Conservation (phyloP, 1,140 invertebrate genomes). For the Drosophila littoralis region DNA sequence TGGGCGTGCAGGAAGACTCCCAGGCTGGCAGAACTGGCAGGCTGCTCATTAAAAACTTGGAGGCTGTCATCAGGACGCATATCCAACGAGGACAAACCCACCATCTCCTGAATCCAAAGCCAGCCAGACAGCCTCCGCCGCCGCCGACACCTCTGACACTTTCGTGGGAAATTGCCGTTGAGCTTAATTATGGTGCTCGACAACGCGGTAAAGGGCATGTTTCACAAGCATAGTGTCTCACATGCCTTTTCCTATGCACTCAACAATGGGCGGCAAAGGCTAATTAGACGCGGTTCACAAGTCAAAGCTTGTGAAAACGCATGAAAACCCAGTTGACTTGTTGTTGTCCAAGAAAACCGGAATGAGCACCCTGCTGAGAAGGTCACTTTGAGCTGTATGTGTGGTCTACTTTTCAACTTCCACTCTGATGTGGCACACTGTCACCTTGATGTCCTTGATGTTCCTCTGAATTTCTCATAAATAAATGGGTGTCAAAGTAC, state of each 20-base stretch:
- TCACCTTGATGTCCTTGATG: not conserved
- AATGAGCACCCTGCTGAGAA: slow-evolving; percentile 13
- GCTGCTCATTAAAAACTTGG: slow-evolving; percentile 74
- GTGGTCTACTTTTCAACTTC: slow-evolving; percentile 1
- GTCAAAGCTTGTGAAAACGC: slow-evolving; percentile 57
- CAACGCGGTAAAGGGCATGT: slow-evolving; percentile 8
- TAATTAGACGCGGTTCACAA: slow-evolving; percentile 68
- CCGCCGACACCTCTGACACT: not conserved
- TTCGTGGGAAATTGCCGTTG: slow-evolving; percentile 25
- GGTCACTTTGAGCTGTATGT: slow-evolving; percentile 7
- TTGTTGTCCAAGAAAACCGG: slow-evolving; percentile 12
- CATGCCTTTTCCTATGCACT: slow-evolving; percentile 27
- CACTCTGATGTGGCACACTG: not conserved
- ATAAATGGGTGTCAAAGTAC: not conserved
- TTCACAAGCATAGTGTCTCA: slow-evolving; percentile 2
- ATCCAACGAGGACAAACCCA: slow-evolving; percentile 50
- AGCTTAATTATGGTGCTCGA: slow-evolving; percentile 48
- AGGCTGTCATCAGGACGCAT: slow-evolving; percentile 66
- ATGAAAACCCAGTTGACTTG: slow-evolving; percentile 28
- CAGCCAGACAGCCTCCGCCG: slow-evolving; percentile 12
- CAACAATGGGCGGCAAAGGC: slow-evolving; percentile 56
- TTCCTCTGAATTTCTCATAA: too few species aligned
- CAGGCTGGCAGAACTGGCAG: slow-evolving; percentile 9
- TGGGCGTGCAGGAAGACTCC: slow-evolving; percentile 4
- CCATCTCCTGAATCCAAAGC: slow-evolving; percentile 7